These are phyloP conservation scores for Eurytoma californica DNA, from an alignment of 2,888 invertebrate genomes.

Conservation along the genomic window DNA sequence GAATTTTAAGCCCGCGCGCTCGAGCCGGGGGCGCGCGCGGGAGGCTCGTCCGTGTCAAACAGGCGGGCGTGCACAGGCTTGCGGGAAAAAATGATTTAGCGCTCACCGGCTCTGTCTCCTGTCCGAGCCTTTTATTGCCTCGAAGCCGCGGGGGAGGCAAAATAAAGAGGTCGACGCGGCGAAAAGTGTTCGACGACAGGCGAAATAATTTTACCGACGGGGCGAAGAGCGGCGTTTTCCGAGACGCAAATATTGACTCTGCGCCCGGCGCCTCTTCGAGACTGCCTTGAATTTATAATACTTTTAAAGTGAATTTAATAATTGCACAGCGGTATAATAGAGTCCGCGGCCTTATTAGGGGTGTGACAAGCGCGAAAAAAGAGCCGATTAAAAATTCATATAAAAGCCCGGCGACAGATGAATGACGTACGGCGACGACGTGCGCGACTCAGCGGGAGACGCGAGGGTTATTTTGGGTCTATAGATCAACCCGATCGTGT, in stretches of 20 bases:
- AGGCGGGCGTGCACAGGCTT: no score
- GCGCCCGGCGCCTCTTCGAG: no score
- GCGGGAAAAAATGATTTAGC: background rate
- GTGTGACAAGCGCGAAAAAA: slow-evolving; percentile 10
- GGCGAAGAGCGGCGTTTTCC: no score
- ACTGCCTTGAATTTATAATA: background rate
- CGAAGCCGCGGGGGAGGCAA: no score
- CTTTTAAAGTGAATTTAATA: slow-evolving; percentile 1
- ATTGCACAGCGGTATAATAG: slow-evolving; percentile 10
- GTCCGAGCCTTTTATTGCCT: no score
- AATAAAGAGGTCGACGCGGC: no score
- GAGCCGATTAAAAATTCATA: slow-evolving; percentile 13
- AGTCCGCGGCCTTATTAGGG: background rate
- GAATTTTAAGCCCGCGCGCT: background rate
- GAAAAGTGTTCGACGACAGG: no score
- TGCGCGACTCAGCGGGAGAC: slow-evolving; percentile 29
- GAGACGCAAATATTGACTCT: background rate
- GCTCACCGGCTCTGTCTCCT: no score
- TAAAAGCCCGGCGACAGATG: slow-evolving; percentile 16
- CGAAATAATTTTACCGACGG: background rate
- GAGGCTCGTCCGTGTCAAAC: no score
- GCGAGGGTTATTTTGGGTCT: slow-evolving; percentile 26
- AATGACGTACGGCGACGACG: slow-evolving; percentile 17
- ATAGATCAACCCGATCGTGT: slow-evolving; percentile 11
- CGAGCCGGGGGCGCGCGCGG: no score